Evolutionary conservation across 1,140 invertebrate species (phyloP), one percentile per base, ranked within the genome.

Genomic region (Tribolium madens): DNA sequence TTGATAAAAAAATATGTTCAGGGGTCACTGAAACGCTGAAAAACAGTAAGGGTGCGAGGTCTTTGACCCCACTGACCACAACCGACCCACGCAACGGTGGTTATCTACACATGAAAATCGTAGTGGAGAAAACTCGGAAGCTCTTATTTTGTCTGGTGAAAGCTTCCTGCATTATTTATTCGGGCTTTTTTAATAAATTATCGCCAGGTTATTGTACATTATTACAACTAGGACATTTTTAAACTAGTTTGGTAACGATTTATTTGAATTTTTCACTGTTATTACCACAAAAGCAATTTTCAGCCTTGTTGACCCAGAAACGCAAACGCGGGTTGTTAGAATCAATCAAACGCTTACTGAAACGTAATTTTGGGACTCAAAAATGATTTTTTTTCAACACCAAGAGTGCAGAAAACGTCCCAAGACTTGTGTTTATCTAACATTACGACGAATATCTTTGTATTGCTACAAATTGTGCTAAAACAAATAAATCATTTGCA

Each of bases 11-110:
- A 47, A 47, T 47, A 7, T 2, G 15, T 2, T 50, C 7, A 31
- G 26, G 6, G 1, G 36, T 42, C 17, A 18, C 10, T 33, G 53
- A 60, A 26, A 31, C 21, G 1, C 17, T 21, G 13, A 1, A 26
- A 18, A 42, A 26, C 50, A 9, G 15, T 7, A 17, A 10, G 9
- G n/a, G 26, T 12, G 68, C 68, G 68, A 31, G 68, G 33, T 71
- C 13, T 10, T 71, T 71, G 13, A 71, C 68, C 42, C 64, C 36
- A 71, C 47, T 71, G 68, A 71, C 68, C 68, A 26, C 18, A 48
- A 71, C 7, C 17, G 14, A 71, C 1, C 9, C 68, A 71, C 68
- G 68, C 68, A 71, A 71, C 47, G 68, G 36, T 15, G 68, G 47
- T 50, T 71, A 33, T 47, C 57, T 64, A 18, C 6, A 57, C 52